Conservation (phyloP, 2,888 invertebrate species). For the Callosobruchus maculatus region DNA sequence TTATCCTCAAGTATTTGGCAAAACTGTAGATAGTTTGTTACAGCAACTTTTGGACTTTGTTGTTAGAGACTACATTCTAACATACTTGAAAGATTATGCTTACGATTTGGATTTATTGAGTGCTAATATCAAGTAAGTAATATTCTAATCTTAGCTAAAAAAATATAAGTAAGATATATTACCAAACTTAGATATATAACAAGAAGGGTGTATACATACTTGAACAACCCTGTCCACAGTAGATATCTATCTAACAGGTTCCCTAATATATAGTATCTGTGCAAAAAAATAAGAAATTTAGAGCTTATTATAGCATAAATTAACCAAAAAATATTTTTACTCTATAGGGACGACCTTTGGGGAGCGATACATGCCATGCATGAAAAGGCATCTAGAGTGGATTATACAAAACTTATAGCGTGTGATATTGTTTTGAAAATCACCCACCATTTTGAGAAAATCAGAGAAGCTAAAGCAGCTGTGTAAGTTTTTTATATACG, state of each 20-base stretch:
- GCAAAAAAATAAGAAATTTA: too few relatives aligned
- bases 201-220: too few relatives aligned
- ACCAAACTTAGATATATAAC: too few relatives aligned
- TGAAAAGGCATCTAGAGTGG: conserved; percentile 69
- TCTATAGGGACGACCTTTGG: conserved; percentile 75
- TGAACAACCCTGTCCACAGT: too few relatives aligned
- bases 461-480: conserved; percentile 70
- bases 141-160: not conserved
- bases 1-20: conserved; percentile 76
- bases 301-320: too few relatives aligned
- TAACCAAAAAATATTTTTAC: too few relatives aligned
- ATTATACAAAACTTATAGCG: conserved; percentile 78
- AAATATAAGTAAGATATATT: too few relatives aligned
- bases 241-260: too few relatives aligned
- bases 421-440: conserved; percentile 78
- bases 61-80: conserved; percentile 73
- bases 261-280: too few relatives aligned
- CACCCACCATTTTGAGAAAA: conserved; percentile 81
- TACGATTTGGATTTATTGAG: conserved; percentile 51
- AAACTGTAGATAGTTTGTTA: conserved; percentile 78
- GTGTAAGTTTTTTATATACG: conserved; percentile 57
- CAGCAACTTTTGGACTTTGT: conserved; percentile 79
- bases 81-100: conserved; percentile 66
- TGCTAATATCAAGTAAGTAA: conserved; percentile 51
- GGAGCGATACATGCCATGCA: conserved; percentile 72